Percentiles rank a stretch among this genome's conserved stretches.
Conservation (phyloP, 2,888 invertebrate species). For the Gryllus longicercus region DNA sequence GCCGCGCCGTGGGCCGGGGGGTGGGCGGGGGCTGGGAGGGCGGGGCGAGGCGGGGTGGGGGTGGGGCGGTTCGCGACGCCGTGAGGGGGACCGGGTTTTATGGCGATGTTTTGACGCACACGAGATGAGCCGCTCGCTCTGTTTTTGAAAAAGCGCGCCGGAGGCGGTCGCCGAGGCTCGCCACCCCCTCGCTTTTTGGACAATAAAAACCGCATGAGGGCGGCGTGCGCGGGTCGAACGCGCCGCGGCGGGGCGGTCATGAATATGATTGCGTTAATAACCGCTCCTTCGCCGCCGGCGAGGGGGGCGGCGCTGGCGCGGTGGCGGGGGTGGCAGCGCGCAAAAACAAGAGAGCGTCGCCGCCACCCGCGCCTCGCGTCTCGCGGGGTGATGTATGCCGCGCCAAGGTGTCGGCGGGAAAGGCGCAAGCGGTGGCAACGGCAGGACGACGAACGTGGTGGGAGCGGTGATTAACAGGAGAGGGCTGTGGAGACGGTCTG, state of each 20-base stretch:
- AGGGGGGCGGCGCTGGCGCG: background rate
- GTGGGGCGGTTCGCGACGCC: background rate
- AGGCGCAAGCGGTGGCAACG: too few species aligned
- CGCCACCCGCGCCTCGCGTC: slow-evolving; percentile 7
- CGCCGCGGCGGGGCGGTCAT: slow-evolving; percentile 41
- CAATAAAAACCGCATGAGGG: slow-evolving; percentile 22
- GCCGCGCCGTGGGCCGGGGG: background rate
- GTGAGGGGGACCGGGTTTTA: slow-evolving; percentile 31
- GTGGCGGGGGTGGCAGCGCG: too few species aligned
- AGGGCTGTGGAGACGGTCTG: too few species aligned
- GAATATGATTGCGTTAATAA: slow-evolving; percentile 48
- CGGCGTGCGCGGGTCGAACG: slow-evolving; percentile 10
- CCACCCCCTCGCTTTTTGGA: background rate
- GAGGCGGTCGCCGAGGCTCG: background rate
- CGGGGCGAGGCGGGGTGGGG: background rate
- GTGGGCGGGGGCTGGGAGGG: background rate
- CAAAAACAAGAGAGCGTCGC: slow-evolving; percentile 19
- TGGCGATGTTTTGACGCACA: slow-evolving; percentile 35
- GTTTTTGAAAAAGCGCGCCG: slow-evolving; percentile 19
- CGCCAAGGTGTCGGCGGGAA: too few species aligned
- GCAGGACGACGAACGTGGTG: too few species aligned
- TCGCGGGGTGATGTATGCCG: too few species aligned
- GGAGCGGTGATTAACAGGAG: too few species aligned
- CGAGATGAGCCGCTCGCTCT: slow-evolving; percentile 26
- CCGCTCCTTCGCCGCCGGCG: slow-evolving; percentile 42